Evolutionary conservation across 2,888 invertebrate genomes (phyloP).

Genomic region (Acheta domesticus): DNA sequence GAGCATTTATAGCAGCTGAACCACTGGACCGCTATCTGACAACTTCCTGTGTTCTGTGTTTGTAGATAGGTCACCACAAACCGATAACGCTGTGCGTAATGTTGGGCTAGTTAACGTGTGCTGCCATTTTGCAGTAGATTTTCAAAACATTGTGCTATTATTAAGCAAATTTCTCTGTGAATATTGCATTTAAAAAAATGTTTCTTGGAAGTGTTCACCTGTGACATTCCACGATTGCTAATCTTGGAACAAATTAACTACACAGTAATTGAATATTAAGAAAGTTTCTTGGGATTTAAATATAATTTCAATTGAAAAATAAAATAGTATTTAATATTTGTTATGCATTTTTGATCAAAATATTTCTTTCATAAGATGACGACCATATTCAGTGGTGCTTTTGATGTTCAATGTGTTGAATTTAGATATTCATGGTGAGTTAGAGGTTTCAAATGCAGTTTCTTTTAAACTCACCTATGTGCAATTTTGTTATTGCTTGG

Average conservation of each 20-base stretch:
- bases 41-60: slow-evolving; percentile 8
- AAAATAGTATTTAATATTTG: too few species aligned
- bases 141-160: too few species aligned
- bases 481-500: slow-evolving; percentile 19
- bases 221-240: too few species aligned
- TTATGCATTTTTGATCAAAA: background rate
- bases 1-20: slow-evolving; percentile 2
- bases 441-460: background rate
- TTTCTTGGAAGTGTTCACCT: too few species aligned
- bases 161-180: too few species aligned
- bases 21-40: background rate
- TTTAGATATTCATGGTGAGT: slow-evolving; percentile 45
- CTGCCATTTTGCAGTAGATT: too few species aligned
- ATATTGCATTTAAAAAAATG: too few species aligned
- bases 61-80: background rate
- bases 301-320: too few species aligned
- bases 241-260: too few species aligned
- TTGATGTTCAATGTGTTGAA: slow-evolving; percentile 38
- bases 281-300: too few species aligned
- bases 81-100: background rate
- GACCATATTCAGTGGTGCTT: slow-evolving; percentile 28
- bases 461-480: too few species aligned
- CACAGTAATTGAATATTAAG: too few species aligned
- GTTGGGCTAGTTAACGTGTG: background rate
- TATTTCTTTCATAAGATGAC: background rate